Evolutionary conservation across 92 coral and sea anemone species (phyloP).

Genomic region (Epizoanthus stellaris): DNA sequence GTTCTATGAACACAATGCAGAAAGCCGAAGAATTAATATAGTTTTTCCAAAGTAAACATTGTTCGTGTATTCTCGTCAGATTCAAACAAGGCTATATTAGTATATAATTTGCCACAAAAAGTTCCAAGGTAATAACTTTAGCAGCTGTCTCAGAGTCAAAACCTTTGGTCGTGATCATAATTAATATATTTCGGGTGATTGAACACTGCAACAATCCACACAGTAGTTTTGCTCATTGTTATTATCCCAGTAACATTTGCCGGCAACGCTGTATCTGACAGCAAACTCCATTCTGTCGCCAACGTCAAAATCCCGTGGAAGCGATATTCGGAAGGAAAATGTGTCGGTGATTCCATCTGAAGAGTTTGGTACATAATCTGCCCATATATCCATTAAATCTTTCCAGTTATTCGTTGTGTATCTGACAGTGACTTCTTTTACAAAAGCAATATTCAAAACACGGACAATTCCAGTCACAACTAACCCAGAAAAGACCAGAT

Average conservation of each 20-base stretch:
- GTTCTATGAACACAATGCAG: too few relatives aligned
- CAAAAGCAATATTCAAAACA: constrained; percentile 84
- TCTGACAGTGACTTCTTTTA: constrained; percentile 81
- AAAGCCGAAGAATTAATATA: too few relatives aligned
- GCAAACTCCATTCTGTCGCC: constrained; percentile 84
- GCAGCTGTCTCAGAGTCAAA: too few relatives aligned
- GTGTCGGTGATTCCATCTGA: constrained; percentile 78
- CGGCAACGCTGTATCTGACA: constrained; percentile 71
- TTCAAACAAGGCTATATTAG: too few relatives aligned
- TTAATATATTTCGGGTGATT: not conserved
- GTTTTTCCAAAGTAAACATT: too few relatives aligned
- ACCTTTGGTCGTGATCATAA: too few relatives aligned
- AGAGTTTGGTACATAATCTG: constrained; percentile 86
- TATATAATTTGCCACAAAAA: too few relatives aligned
- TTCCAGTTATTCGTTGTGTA: constrained; percentile 80
- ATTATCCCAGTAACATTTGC: constrained; percentile 87
- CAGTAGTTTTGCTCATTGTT: constrained; percentile 70
- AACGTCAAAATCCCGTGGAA: constrained; percentile 71
- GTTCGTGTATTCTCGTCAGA: too few relatives aligned
- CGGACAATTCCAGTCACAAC: constrained; percentile 88
- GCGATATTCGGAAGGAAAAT: constrained; percentile 86
- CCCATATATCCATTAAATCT: constrained; percentile 78
- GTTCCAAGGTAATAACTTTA: too few relatives aligned
- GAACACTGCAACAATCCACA: constrained; percentile 55
- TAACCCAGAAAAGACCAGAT: constrained; percentile 83